phyloP scores from a whole-genome alignment of 2,888 invertebrate species.

The Cheilosia urbana region DNA sequence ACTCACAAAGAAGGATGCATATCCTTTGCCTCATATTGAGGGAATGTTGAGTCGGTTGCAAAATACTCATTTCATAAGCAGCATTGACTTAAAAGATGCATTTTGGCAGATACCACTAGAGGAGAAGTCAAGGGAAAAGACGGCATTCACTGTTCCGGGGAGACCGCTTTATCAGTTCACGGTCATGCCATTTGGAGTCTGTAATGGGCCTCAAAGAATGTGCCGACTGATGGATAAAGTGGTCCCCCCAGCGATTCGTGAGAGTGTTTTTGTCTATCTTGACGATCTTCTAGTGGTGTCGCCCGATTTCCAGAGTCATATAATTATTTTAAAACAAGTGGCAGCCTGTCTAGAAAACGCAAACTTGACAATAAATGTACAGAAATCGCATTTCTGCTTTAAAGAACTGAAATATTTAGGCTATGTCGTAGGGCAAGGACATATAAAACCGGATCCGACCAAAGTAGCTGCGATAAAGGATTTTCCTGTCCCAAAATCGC shows the following conservation, averaged over 20 bases:
- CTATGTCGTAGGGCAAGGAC: slow-evolving; percentile 57
- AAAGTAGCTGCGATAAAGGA: slow-evolving; percentile 38
- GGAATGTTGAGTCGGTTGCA: slow-evolving; percentile 72
- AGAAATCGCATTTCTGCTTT: slow-evolving; percentile 68
- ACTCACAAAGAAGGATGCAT: slow-evolving; percentile 33
- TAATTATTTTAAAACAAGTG: slow-evolving; percentile 47
- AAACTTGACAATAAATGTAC: slow-evolving; percentile 65
- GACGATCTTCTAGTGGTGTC: slow-evolving; percentile 68
- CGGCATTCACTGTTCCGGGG: slow-evolving; percentile 59
- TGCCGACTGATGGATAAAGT: slow-evolving; percentile 58
- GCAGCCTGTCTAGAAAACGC: slow-evolving; percentile 52
- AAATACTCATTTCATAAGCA: slow-evolving; percentile 37
- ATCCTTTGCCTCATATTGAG: slow-evolving; percentile 72
- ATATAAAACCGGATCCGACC: slow-evolving; percentile 42
- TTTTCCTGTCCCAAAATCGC: slow-evolving; percentile 68
- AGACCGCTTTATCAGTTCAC: slow-evolving; percentile 64
- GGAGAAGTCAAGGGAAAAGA: slow-evolving; percentile 7
- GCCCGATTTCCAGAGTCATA: slow-evolving; percentile 48
- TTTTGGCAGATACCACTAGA: slow-evolving; percentile 51
- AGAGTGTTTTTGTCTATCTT: slow-evolving; percentile 59
- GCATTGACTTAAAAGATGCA: slow-evolving; percentile 37
- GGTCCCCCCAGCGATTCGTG: slow-evolving; percentile 39
- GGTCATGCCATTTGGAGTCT: slow-evolving; percentile 68
- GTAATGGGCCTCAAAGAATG: slow-evolving; percentile 64
- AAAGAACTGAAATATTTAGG: slow-evolving; percentile 57